Conservation (phyloP, 2,888 invertebrate species). For the Mylabris sibirica region DNA sequence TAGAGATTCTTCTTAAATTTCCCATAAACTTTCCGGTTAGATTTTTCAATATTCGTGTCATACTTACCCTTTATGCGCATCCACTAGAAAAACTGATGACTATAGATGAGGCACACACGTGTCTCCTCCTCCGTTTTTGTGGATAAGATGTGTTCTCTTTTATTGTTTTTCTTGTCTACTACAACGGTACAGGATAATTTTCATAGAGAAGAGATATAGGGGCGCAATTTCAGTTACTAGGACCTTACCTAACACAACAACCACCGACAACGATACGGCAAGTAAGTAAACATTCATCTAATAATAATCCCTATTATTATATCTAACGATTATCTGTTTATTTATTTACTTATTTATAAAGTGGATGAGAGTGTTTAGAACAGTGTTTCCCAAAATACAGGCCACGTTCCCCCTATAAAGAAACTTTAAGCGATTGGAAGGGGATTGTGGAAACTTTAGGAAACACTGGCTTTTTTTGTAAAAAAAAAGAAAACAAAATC, state of each 20-base stretch:
- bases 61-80: constrained; percentile 6
- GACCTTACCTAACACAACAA: neutral
- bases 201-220: neutral
- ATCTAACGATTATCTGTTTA: neutral
- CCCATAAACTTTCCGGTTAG: constrained; percentile 1
- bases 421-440: neutral
- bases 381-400: neutral
- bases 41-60: constrained; percentile 9
- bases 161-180: constrained; percentile 11
- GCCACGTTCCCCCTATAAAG: neutral
- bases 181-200: constrained; percentile 3
- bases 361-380: neutral
- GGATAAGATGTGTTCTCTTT: neutral
- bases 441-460: neutral
- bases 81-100: constrained; percentile 14
- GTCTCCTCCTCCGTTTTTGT: neutral
- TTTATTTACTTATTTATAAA: neutral
- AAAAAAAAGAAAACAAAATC: neutral
- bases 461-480: neutral
- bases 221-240: neutral
- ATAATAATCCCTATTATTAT: neutral
- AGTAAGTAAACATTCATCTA: neutral
- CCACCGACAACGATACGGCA: neutral
- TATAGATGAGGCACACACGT: constrained; percentile 7
- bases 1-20: constrained; percentile 15